These are phyloP conservation scores for Brachypodius melanocephalos DNA, from an alignment of 2,113 vertebrate species.

Conservation along the genomic window DNA sequence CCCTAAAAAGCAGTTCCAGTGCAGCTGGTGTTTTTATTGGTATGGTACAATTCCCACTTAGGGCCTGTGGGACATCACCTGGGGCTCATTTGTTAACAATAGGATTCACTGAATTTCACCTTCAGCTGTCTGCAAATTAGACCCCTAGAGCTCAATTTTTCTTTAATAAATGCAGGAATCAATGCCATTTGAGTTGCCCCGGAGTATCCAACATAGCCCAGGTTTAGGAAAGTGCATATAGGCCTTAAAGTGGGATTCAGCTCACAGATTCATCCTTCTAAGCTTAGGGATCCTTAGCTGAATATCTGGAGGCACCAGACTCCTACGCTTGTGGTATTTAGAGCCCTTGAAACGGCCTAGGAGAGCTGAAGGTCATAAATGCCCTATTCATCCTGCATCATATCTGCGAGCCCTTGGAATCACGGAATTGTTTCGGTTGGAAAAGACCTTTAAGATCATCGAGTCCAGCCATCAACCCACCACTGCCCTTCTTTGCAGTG, in stretches of 20 bases:
- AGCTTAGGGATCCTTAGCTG: not conserved
- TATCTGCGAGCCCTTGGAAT: not conserved
- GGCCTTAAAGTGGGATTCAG: not conserved
- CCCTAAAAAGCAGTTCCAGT: not conserved
- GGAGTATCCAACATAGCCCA: not conserved
- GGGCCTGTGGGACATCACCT: not conserved
- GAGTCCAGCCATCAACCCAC: not conserved
- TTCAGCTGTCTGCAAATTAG: constrained; percentile 12
- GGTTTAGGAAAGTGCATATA: not conserved
- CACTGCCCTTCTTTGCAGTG: not conserved
- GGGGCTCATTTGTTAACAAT: constrained; percentile 8
- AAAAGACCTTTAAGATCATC: not conserved
- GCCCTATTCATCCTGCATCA: not conserved
- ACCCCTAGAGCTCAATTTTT: not conserved
- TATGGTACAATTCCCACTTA: not conserved
- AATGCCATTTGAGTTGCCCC: not conserved
- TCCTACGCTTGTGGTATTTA: not conserved
- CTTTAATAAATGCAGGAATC: not conserved
- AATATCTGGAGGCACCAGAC: not conserved
- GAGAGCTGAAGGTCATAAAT: not conserved
- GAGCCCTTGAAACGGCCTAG: not conserved
- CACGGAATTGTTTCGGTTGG: not conserved
- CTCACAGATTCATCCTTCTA: not conserved
- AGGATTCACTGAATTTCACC: constrained; percentile 17
- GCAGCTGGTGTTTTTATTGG: not conserved